These are phyloP conservation scores for Bugulina stolonifera DNA, from an alignment of 2,888 invertebrate genomes.

Conservation along the genomic window DNA sequence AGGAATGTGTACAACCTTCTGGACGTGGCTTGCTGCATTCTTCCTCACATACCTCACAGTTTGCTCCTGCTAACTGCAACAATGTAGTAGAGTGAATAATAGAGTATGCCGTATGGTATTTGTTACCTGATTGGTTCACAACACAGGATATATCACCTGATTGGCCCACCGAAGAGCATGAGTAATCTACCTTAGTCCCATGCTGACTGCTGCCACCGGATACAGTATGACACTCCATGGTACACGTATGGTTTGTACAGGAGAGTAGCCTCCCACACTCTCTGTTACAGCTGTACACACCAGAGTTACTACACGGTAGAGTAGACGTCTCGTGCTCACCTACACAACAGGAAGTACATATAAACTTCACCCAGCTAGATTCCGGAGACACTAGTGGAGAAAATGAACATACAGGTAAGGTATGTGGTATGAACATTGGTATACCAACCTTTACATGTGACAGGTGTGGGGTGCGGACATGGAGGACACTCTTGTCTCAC, in stretches of 20 bases:
- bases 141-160: no score
- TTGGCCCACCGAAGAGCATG: no score
- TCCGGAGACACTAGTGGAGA: no score
- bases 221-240: constrained; percentile 63
- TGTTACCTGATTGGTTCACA: no score
- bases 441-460: constrained; percentile 52
- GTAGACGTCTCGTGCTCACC: neutral
- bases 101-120: no score
- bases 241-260: constrained; percentile 60
- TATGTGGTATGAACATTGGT: no score
- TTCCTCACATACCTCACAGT: constrained; percentile 49
- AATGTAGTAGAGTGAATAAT: no score
- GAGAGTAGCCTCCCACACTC: constrained; percentile 50
- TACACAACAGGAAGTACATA: neutral
- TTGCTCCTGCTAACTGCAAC: constrained; percentile 42
- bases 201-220: neutral
- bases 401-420: no score
- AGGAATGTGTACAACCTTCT: constrained; percentile 67
- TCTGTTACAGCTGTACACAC: constrained; percentile 44
- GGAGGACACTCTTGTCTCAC: constrained; percentile 55
- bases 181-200: no score
- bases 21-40: constrained; percentile 55
- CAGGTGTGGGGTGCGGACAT: constrained; percentile 60
- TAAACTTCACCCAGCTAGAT: neutral
- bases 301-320: neutral